phyloP scores from a whole-genome alignment of 2,797 vertebrate genomes.

The Acrossocheilus fasciatus region DNA sequence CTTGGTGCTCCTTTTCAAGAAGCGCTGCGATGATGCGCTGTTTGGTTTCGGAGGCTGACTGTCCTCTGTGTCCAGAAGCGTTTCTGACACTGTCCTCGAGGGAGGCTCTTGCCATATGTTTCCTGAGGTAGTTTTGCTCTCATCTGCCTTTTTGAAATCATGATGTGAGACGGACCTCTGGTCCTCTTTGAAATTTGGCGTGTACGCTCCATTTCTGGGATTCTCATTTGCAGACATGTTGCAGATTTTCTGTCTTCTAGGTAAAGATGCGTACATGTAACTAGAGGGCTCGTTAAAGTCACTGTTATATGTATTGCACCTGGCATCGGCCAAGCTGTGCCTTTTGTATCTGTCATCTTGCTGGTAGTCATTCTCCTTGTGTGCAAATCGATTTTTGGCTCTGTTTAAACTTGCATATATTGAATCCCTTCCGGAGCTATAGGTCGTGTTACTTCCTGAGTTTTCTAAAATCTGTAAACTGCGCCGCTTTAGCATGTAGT shows the following conservation, averaged over 20 bases:
- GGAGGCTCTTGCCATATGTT: conserved; percentile 70
- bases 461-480: conserved; percentile 86
- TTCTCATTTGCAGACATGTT: conserved; percentile 57
- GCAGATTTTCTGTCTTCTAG: conserved; percentile 60
- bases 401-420: conserved; percentile 84
- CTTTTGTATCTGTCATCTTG: conserved; percentile 75
- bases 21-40: conserved; percentile 78
- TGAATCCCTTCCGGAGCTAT: conserved; percentile 73
- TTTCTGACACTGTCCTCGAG: conserved; percentile 83
- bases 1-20: conserved; percentile 86
- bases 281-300: conserved; percentile 61
- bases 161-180: conserved; percentile 81
- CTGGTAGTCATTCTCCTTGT: conserved; percentile 73
- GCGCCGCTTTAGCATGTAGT: conserved; percentile 80
- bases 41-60: conserved; percentile 73
- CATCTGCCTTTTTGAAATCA: conserved; percentile 71
- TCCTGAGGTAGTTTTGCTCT: conserved; percentile 48
- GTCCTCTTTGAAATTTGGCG: conserved; percentile 73
- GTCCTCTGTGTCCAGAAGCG: conserved; percentile 73
- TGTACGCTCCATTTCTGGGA: conserved; percentile 61
- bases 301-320: conserved; percentile 66
- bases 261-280: conserved; percentile 66
- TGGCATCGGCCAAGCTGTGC: conserved; percentile 80
- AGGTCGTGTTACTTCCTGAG: conserved; percentile 71
- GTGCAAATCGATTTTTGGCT: conserved; percentile 67